Evolutionary conservation across 2,113 vertebrate species (phyloP).

Genomic region (Sarotherodon lohbergeri): DNA sequence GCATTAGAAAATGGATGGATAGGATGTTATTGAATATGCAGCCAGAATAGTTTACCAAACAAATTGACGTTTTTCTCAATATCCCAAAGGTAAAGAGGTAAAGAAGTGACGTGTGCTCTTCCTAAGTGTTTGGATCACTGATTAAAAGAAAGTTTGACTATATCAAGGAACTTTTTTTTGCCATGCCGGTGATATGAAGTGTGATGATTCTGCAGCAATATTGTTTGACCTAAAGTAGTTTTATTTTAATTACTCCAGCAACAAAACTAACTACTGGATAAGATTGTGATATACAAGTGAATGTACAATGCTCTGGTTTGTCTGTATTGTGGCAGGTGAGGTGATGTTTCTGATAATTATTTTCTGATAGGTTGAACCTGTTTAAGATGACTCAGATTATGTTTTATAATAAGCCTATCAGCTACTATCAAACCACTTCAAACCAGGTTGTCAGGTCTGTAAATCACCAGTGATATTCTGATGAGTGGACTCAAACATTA

Average conservation of each 20-base stretch:
- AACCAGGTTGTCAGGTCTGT: not conserved
- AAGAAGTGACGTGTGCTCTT: rapidly evolving
- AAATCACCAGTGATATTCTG: not conserved
- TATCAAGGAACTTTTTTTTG: not conserved
- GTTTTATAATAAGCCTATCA: not conserved
- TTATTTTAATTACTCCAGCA: not conserved
- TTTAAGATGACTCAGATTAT: not conserved
- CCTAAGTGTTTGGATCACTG: not conserved
- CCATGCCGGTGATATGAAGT: not conserved
- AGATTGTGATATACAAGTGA: not conserved
- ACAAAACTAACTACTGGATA: rapidly evolving
- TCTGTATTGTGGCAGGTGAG: not conserved
- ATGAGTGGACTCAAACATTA: not conserved
- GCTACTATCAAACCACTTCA: not conserved
- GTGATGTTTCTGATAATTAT: not conserved
- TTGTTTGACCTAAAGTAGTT: not conserved
- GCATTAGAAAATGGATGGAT: not conserved
- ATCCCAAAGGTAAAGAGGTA: not conserved
- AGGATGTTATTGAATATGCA: not conserved
- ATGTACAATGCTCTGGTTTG: not conserved
- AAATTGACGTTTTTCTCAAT: not conserved
- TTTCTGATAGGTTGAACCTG: not conserved
- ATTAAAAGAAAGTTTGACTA: not conserved
- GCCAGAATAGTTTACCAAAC: not conserved
- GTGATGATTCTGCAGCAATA: not conserved